These are phyloP conservation scores for Bradysia coprophila DNA, from an alignment of 1,140 invertebrate species.

Conservation along the genomic window DNA sequence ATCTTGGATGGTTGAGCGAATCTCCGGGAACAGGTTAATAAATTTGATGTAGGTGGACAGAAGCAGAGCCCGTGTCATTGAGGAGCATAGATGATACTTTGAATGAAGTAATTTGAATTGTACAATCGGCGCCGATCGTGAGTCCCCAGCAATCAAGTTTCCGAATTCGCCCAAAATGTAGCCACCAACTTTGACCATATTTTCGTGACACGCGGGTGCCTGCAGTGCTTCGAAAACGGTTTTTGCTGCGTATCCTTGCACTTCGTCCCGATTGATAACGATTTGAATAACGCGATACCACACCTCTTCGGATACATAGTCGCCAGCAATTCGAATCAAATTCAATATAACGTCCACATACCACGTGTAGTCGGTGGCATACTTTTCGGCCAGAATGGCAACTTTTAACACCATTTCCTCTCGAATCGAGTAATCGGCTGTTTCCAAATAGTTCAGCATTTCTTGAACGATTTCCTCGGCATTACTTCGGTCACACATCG, in stretches of 20 bases:
- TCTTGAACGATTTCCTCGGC: constrained; percentile 99
- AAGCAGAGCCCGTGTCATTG: constrained; percentile 85
- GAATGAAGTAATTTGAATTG: constrained; percentile 96
- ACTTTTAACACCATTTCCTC: constrained; percentile 99
- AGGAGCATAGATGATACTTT: constrained; percentile 96
- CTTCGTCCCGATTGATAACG: constrained; percentile 97
- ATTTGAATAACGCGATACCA: constrained; percentile 99
- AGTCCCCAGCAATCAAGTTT: constrained; percentile 97
- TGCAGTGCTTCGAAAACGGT: constrained; percentile 98
- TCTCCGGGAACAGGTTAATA: constrained; percentile 98
- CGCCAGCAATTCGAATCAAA: constrained; percentile 96
- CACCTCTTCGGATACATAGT: constrained; percentile 95
- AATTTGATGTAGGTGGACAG: constrained; percentile 99
- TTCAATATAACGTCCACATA: constrained; percentile 98
- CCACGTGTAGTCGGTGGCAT: constrained; percentile 99
- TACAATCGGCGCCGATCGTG: constrained; percentile 84
- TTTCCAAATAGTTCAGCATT: constrained; percentile 98
- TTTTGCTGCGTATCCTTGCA: constrained; percentile 98
- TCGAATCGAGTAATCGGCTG: constrained; percentile 97
- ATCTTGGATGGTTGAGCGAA: constrained; percentile 90
- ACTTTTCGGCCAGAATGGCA: constrained; percentile 98
- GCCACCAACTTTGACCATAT: constrained; percentile 99
- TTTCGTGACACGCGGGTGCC: constrained; percentile 98
- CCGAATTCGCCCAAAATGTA: constrained; percentile 99
- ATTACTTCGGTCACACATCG: constrained; percentile 99